phyloP scores from a whole-genome alignment of 2,888 invertebrate species.

The Myopa testacea region DNA sequence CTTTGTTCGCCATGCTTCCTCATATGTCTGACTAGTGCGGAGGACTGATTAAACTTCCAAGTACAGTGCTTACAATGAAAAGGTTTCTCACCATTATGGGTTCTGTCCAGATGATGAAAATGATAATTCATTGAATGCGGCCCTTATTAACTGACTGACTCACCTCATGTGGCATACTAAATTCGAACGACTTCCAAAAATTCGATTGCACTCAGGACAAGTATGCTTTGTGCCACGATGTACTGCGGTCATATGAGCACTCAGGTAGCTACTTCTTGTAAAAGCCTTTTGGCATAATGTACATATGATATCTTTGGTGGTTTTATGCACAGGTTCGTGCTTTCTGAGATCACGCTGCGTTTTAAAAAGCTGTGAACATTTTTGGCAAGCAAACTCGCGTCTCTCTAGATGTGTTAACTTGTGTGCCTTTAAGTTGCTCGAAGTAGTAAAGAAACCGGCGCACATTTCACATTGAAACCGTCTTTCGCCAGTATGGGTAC shows the following conservation, averaged over 20 bases:
- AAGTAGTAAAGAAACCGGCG: conserved; percentile 55
- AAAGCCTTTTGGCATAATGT: conserved; percentile 54
- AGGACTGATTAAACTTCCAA: conserved; percentile 57
- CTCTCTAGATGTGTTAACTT: conserved; percentile 51
- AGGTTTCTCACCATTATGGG: conserved; percentile 57
- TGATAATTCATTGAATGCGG: neutral
- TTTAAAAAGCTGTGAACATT: conserved; percentile 53
- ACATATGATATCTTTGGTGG: conserved; percentile 51
- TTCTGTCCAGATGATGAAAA: conserved; percentile 44
- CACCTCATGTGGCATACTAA: conserved; percentile 56
- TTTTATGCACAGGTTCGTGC: conserved; percentile 53
- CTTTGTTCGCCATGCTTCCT: conserved; percentile 49
- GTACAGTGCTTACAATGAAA: conserved; percentile 54
- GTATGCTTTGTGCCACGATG: conserved; percentile 54
- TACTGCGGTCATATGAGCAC: conserved; percentile 53
- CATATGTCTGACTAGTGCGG: conserved; percentile 54
- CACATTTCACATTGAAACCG: conserved; percentile 58
- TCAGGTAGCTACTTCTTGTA: conserved; percentile 53
- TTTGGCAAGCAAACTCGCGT: conserved; percentile 50
- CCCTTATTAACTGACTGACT: neutral
- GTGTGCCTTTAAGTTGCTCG: conserved; percentile 56
- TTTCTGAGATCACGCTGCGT: conserved; percentile 53
- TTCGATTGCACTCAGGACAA: conserved; percentile 54
- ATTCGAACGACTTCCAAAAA: conserved; percentile 55
- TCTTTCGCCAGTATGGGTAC: conserved; percentile 52